Conservation (phyloP, 2,888 invertebrate genomes). For the Andrena bucephala region DNA sequence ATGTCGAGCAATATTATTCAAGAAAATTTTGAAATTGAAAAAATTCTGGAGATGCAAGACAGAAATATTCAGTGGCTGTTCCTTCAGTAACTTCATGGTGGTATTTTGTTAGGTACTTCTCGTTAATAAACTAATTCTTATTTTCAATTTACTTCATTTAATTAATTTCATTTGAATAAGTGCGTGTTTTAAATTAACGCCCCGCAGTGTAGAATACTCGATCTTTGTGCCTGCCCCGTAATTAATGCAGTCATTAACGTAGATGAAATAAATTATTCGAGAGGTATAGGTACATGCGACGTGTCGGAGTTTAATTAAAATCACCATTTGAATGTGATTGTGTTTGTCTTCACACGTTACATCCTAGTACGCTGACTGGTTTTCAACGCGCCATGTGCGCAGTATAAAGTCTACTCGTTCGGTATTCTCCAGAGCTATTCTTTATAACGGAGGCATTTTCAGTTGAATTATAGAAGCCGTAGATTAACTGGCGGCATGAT, state of each 20-base stretch:
- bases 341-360: constrained; percentile 21
- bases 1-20: no score
- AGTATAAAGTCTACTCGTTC: constrained; percentile 46
- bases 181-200: background rate
- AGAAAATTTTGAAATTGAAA: no score
- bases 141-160: background rate
- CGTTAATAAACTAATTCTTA: background rate
- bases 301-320: constrained; percentile 34
- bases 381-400: constrained; percentile 66
- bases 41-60: background rate
- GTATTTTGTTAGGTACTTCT: no score
- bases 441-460: background rate
- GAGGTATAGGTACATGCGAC: no score
- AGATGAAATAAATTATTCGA: constrained; percentile 19
- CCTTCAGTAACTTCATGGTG: no score
- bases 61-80: background rate
- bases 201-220: background rate
- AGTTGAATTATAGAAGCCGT: background rate
- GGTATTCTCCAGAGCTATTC: constrained; percentile 5
- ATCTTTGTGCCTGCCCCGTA: background rate
- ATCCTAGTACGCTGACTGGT: constrained; percentile 50
- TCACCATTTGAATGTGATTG: constrained; percentile 17
- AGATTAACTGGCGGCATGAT: background rate
- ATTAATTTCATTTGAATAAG: no score
- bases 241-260: background rate